phyloP scores from a whole-genome alignment of 2,113 vertebrate genomes.

The Cettia cetti region DNA sequence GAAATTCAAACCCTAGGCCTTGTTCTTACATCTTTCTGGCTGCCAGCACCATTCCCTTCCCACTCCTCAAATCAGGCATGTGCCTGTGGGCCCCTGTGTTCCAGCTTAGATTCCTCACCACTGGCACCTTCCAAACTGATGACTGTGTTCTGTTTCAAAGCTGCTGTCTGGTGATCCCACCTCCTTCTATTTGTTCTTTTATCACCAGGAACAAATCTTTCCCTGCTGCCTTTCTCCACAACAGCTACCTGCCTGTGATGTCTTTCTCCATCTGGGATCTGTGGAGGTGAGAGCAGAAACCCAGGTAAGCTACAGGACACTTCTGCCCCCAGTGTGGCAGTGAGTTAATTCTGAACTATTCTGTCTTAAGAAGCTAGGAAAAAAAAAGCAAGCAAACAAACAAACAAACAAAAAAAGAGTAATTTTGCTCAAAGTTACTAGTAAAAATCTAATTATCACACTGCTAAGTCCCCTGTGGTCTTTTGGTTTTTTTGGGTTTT shows the following conservation, averaged over 20 bases:
- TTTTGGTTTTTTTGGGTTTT: too few species aligned
- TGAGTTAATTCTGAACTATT: not conserved
- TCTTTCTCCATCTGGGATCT: not conserved
- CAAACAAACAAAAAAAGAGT: not conserved
- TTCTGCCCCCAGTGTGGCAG: not conserved
- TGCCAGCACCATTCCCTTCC: not conserved
- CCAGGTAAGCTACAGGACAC: not conserved
- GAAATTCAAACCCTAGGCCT: not conserved
- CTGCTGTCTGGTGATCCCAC: not conserved
- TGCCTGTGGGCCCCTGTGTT: not conserved
- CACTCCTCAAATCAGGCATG: not conserved
- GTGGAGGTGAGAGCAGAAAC: not conserved
- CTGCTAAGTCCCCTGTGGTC: not conserved
- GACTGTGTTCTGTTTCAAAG: not conserved
- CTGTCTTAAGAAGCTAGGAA: not conserved
- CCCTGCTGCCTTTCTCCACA: not conserved
- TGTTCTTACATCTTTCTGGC: not conserved
- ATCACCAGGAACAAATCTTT: not conserved
- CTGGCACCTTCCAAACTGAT: not conserved
- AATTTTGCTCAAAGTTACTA: not conserved
- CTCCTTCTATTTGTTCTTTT: not conserved
- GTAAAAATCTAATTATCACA: not conserved
- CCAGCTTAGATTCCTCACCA: not conserved
- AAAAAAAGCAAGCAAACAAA: not conserved
- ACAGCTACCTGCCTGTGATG: not conserved